A percentile compares a stretch with the other conserved stretches of the same genome.
phyloP scores from a whole-genome alignment of 2,888 invertebrate genomes.

The Cheilosia grossa region DNA sequence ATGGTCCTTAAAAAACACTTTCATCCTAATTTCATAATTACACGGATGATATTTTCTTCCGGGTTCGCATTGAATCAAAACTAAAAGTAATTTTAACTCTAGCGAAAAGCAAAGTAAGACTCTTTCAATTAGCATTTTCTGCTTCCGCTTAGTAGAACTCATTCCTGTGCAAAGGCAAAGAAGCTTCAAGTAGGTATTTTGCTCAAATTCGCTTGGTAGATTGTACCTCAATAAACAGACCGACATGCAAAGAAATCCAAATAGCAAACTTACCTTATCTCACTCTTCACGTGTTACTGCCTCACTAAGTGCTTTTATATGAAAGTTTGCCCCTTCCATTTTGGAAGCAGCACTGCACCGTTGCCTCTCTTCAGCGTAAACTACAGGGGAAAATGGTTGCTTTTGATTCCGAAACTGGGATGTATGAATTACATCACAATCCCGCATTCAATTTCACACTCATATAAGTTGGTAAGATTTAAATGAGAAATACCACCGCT shows the following conservation, averaged over 20 bases:
- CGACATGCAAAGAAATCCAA: neutral
- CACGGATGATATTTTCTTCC: neutral
- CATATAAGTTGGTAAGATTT: conserved; percentile 7
- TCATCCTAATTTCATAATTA: neutral
- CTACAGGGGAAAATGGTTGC: conserved; percentile 26
- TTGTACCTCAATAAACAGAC: too few species aligned
- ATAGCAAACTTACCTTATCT: neutral
- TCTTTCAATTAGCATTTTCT: conserved; percentile 15
- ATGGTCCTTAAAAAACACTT: neutral
- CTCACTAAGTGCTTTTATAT: conserved; percentile 11
- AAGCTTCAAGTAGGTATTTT: too few species aligned
- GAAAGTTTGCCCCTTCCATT: conserved; percentile 1
- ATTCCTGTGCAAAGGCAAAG: neutral
- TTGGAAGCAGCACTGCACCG: neutral
- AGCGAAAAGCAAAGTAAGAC: neutral
- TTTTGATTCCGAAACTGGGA: conserved; percentile 16
- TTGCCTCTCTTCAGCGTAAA: neutral
- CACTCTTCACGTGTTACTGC: conserved; percentile 23
- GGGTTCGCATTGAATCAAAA: neutral
- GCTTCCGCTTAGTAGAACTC: neutral
- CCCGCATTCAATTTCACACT: conserved; percentile 36
- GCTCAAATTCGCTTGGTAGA: too few species aligned
- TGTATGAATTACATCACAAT: conserved; percentile 34
- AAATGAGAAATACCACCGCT: conserved; percentile 15
- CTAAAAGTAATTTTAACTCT: neutral